phyloP scores from a whole-genome alignment of 30 jellyfish, hydroid and myxozoan species.

The Aurelia sp. region DNA sequence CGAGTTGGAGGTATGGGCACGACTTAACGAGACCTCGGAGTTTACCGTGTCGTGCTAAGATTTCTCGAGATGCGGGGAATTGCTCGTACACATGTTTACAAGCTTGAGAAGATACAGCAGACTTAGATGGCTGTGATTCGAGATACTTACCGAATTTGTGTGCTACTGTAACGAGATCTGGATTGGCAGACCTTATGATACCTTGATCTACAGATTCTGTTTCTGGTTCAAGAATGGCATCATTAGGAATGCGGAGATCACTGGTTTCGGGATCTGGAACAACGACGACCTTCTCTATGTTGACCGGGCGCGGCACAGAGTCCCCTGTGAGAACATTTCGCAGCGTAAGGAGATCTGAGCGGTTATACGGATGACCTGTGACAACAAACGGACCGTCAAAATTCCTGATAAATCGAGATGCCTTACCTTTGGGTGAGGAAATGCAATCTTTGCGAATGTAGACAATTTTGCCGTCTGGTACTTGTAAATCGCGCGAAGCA shows the following conservation, averaged over 20 bases:
- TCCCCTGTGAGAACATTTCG: neutral
- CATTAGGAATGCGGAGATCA: neutral
- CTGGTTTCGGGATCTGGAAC: neutral
- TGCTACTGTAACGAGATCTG: neutral
- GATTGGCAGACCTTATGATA: neutral
- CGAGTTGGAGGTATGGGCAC: conserved; percentile 15
- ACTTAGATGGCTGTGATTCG: neutral
- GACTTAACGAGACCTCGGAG: neutral
- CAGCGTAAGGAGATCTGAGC: conserved; percentile 8
- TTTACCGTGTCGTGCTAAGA: neutral
- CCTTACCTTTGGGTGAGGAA: neutral
- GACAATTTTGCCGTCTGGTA: conserved; percentile 19
- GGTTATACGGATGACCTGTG: conserved; percentile 13
- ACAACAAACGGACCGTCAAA: neutral
- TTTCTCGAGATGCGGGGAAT: neutral
- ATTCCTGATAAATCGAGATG: neutral
- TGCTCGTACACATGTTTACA: neutral
- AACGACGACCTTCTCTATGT: neutral
- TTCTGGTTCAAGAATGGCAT: neutral
- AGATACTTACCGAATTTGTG: neutral
- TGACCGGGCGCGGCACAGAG: neutral
- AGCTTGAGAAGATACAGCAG: neutral
- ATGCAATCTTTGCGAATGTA: neutral
- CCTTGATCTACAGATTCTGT: neutral
- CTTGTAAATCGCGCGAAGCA: conserved; percentile 23